Evolutionary conservation across 2,888 invertebrate genomes (phyloP), one percentile per base, ranked within the genome.

Genomic region (Seladonia tumulorum): DNA sequence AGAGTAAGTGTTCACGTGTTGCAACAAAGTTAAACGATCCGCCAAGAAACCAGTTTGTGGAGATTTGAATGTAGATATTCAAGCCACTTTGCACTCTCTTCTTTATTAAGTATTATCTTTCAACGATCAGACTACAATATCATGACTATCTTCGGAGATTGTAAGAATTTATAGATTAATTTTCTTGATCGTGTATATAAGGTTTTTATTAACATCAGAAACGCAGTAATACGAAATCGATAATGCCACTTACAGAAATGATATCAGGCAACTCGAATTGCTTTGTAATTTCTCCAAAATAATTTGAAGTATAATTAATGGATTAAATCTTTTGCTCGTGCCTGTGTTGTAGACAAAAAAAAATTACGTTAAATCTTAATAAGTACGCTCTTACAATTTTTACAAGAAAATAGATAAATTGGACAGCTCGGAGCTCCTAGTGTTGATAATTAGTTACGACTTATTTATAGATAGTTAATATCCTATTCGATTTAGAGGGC

Each of bases 401-500:
- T 12, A 57, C 10, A 57, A n/a, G n/a, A n/a, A n/a, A n/a, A n/a
- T 5, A 57, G n/a, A 57, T 57, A n/a, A n/a, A 57, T 57, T 57
- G 2, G 57, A 57, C 57, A 4, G n/a, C n/a, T 57, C n/a, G 57
- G 57, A n/a, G 5, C 57, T n/a, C 12, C 57, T n/a, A n/a, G 12
- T 0, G 57, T 57, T 57, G 57, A 66, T 8, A 60, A 81, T 57
- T 35, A 35, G 12, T 60, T 25, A 82, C 35, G 7, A 63, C 53
- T 77, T 63, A 39, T 75, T 57, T 75, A 35, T 63, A 63, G 39
- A 7, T 22, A n/a, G 1, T 87, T 73, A 89, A 77, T 92, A 93
- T 63, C 93, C 90, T 63, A 93, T 92, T 72, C 91, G 92, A 72
- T 88, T 91, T 80, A 93, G 88, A 68, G 91, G 89, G 49, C 93